phyloP scores from a whole-genome alignment of 2,797 vertebrate genomes.

The Pteronotus mesoamericanus region DNA sequence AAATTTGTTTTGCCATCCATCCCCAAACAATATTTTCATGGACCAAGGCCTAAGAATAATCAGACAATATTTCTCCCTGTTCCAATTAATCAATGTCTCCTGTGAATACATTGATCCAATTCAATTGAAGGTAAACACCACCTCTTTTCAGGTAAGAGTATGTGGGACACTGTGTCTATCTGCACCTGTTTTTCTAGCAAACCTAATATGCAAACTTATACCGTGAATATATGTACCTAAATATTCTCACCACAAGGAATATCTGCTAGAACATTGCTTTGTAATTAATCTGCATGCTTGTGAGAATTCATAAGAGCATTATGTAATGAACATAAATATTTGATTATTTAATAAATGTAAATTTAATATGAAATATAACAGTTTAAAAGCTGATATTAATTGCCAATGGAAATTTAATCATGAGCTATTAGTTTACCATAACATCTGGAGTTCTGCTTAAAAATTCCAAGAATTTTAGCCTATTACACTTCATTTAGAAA shows the following conservation, averaged over 20 bases:
- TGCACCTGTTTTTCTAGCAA: slow-evolving; percentile 68
- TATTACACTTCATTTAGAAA: neutral
- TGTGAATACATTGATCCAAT: neutral
- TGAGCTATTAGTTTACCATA: slow-evolving; percentile 10
- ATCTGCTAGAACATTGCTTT: neutral
- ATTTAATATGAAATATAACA: neutral
- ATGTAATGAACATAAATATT: neutral
- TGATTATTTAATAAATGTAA: neutral
- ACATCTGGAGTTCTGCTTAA: neutral
- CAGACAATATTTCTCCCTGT: neutral
- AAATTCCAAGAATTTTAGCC: slow-evolving; percentile 5
- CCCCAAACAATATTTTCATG: neutral
- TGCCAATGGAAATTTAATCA: slow-evolving; percentile 8
- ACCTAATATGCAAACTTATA: slow-evolving; percentile 8
- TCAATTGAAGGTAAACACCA: neutral
- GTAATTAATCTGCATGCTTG: neutral
- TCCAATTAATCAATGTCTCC: neutral
- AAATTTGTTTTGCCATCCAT: neutral
- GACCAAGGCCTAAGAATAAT: slow-evolving; percentile 14
- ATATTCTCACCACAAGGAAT: neutral
- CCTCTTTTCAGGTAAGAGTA: slow-evolving; percentile 47
- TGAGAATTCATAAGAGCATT: neutral
- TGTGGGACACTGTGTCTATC: slow-evolving; percentile 41
- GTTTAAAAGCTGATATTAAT: slow-evolving; percentile 34
- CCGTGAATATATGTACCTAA: neutral